Evolutionary conservation across 1,140 invertebrate genomes (phyloP).

Genomic region (Drosophila serrata): DNA sequence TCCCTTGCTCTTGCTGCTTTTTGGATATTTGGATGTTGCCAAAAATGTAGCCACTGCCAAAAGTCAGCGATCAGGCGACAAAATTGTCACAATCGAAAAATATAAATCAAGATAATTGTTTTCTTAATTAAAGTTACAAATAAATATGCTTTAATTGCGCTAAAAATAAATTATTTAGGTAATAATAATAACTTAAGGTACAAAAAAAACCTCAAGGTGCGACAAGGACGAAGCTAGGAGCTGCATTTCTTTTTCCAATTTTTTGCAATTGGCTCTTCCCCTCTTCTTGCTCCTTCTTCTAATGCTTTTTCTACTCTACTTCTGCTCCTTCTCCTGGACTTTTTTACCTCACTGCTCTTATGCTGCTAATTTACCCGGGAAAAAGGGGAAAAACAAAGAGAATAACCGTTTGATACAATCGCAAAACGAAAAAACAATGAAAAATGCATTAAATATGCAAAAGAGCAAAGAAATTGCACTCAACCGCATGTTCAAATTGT

Average conservation of each 20-base stretch:
- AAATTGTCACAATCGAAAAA: conserved; percentile 19
- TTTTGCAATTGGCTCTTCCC: conserved; percentile 28
- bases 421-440: conserved; percentile 47
- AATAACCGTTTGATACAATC: conserved; percentile 17
- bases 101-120: background rate
- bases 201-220: too few relatives aligned
- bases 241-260: conserved; percentile 22
- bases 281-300: background rate
- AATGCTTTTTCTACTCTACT: background rate
- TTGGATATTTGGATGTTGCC: conserved; percentile 3
- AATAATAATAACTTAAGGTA: too few relatives aligned
- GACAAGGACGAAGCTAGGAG: conserved; percentile 30
- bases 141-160: background rate
- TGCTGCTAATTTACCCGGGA: conserved; percentile 47
- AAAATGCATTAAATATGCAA: conserved; percentile 64
- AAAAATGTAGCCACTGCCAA: conserved; percentile 40
- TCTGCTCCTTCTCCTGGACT: conserved; percentile 6
- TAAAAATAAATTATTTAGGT: background rate
- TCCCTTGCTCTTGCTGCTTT: conserved; percentile 1
- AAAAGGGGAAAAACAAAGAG: conserved; percentile 26
- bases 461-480: conserved; percentile 52
- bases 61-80: conserved; percentile 64
- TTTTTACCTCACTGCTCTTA: conserved; percentile 10
- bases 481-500: conserved; percentile 74
- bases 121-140: too few relatives aligned